Conservation (phyloP, 1,140 invertebrate genomes). For the Globodera rostochiensis region DNA sequence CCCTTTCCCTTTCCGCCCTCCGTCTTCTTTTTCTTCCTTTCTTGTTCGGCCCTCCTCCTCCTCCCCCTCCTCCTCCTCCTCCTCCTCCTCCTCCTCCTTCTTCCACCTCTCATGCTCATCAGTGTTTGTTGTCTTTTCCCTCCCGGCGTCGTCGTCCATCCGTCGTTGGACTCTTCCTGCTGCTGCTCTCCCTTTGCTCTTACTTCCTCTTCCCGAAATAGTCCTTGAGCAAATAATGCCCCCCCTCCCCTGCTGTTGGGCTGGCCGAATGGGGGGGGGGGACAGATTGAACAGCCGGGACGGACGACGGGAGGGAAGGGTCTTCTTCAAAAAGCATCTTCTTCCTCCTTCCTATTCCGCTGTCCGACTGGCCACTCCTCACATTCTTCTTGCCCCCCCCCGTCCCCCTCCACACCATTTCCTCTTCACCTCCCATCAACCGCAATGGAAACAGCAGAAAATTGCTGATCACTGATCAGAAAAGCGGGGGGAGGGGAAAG, state of each 20-base stretch:
- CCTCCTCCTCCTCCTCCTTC: background rate
- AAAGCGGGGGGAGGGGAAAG: background rate
- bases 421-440: background rate
- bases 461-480: too few species aligned
- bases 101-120: too few species aligned
- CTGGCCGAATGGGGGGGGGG: background rate
- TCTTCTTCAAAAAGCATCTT: background rate
- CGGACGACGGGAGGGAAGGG: background rate
- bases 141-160: too few species aligned
- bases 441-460: background rate
- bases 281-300: constrained; percentile 1
- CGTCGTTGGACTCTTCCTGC: too few species aligned
- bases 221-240: background rate
- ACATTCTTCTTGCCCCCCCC: too few species aligned
- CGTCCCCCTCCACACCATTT: too few species aligned
- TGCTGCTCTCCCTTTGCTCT: background rate
- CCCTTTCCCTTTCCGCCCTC: background rate
- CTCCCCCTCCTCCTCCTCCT: background rate
- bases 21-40: background rate
- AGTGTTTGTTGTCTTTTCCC: too few species aligned
- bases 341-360: background rate
- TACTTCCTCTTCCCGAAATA: background rate
- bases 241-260: background rate
- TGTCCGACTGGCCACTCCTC: background rate
- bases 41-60: background rate